A percentile compares a stretch with the other conserved stretches of the same genome.
Conservation (phyloP, 2,113 vertebrate species). For the Guaruba guarouba region DNA sequence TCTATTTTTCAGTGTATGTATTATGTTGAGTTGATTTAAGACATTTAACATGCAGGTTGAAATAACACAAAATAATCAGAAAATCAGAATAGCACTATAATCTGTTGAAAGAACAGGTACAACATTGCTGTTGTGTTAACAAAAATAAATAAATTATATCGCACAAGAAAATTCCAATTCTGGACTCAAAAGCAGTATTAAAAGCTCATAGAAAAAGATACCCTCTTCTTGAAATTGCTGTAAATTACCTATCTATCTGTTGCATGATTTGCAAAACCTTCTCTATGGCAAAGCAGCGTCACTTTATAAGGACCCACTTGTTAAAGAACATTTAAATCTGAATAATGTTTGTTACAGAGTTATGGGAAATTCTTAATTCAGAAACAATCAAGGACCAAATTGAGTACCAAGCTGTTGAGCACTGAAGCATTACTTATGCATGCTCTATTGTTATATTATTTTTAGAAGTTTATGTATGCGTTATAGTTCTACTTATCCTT, state of each 20-base stretch:
- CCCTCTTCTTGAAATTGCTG: neutral
- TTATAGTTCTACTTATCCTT: constrained; percentile 87
- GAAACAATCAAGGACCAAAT: neutral
- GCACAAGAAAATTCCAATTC: neutral
- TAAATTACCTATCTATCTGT: neutral
- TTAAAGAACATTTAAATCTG: neutral
- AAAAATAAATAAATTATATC: neutral
- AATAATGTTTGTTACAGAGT: neutral
- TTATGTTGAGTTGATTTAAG: neutral
- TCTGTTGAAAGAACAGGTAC: neutral
- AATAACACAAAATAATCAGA: neutral
- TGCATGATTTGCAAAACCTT: neutral
- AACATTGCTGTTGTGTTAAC: neutral
- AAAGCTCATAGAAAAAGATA: neutral
- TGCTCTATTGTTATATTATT: neutral
- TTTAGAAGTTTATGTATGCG: neutral
- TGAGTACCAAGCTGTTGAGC: neutral
- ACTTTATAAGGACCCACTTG: neutral
- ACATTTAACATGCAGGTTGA: neutral
- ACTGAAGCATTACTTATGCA: neutral
- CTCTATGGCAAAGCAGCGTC: neutral
- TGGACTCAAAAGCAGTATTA: neutral
- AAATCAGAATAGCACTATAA: neutral
- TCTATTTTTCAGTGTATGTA: neutral
- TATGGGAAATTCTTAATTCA: neutral